Evolutionary conservation across 2,888 invertebrate species (phyloP), one percentile per base, ranked within the genome.

Genomic region (Lasioglossum zephyrum): DNA sequence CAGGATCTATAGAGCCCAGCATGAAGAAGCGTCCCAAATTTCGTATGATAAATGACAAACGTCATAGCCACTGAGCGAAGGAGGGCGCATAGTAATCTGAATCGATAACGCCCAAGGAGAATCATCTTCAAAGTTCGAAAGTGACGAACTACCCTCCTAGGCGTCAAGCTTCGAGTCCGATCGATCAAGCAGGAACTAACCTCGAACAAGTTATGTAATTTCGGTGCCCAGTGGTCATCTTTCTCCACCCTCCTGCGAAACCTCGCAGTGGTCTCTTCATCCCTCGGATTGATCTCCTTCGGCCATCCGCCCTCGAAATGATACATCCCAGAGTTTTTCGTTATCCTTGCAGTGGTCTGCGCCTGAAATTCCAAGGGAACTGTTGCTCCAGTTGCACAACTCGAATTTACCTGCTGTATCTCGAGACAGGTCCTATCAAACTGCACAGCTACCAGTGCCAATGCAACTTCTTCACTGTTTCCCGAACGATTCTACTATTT

Each of bases 271-370:
- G 98, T 98, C 95, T 99, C 99, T 9, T 98, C 97, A 93, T 99
- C 98, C 63, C 96, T 96, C 94, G 97, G 97, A 94, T 98, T 98
- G 75, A 99, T 97, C 94, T 99, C 99, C 95, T 98, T 98, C 0
- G 99, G 99, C 99, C 99, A 99, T 18, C 99, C 99, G 44, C 99
- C 99, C 96, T 99, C 99, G 39, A 97, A 96, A 94, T 99, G 99
- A 93, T 97, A 97, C 92, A 99, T 97, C 0, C 98, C 98, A 47
- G 97, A 96, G 92, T 96, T 96, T 87, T 97, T 93, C 39, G 79
- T 87, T 31, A 73, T 31, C 26, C 81, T 87, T 6, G 85, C 84
- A 18, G 60, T 57, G 5, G 93, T 94, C 78, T 91, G 91, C 9
- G 36, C 77, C 91, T 91, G 57, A 63, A 87, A 87, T 87, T 80